Evolutionary conservation across 1,140 invertebrate genomes (phyloP), one percentile per base, ranked within the genome.

Genomic region (Metaphire vulgaris): DNA sequence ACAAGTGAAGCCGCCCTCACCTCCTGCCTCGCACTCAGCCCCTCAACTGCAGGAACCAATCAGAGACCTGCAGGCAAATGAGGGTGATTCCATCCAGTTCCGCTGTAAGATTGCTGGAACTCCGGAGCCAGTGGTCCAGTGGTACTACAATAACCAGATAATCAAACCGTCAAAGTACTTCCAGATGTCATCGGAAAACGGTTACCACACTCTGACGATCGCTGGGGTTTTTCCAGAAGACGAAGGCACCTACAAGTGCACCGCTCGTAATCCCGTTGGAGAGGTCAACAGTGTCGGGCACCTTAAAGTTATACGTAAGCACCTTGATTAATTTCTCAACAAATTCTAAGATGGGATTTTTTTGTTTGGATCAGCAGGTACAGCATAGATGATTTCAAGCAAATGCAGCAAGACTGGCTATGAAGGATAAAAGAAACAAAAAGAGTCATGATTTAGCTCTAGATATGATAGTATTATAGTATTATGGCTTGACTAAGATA

Each of bases 91-190:
- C 12, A 77, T 72, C n/a, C 34, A 34, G 26, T 79, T 79, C 33
- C 33, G 70, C 29, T 78, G 76, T 74, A 75, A 41, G 29, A 78
- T 79, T 33, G 65, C 65, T 15, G 77, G 77, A 26, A 41, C 41
- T 33, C 78, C 78, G 85, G 91, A 89, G 69, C 92, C 94, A 0
- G 91, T 92, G 29, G 90, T 96, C 15, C 92, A 93, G 80, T 98
- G 96, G 96, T 92, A 92, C 81, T 94, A 95, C 83, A 94, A 92
- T 70, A 93, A 94, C 79, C 94, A 95, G 87, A 87, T 93, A 12
- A 95, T 98, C 77, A 97, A 98, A 83, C 95, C 93, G 73, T 97
- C 95, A 0, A 95, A 96, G 83, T 98, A 97, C 85, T 97, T 98
- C 91, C 93, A 95, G 88, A 97, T 98, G 93, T 81, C 80, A n/a